Conservation (phyloP, 2,888 invertebrate species). For the Cryptophagus acutangulus region DNA sequence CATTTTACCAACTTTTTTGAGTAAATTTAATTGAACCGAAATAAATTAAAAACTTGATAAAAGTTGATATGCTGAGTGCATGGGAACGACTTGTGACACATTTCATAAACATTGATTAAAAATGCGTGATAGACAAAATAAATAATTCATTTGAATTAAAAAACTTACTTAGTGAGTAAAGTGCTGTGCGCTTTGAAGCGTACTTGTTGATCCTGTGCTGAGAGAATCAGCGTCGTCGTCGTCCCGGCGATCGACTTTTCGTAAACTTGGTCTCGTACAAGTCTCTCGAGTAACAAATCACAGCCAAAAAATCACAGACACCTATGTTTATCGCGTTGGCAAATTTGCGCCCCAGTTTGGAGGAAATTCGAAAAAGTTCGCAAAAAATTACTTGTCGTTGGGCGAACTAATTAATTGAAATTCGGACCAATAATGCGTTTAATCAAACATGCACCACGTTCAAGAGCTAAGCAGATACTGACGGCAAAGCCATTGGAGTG, state of each 20-base stretch:
- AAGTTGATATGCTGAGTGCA: no score
- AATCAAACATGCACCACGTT: slow-evolving; percentile 26
- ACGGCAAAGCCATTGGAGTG: slow-evolving; percentile 25
- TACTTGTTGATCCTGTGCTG: no score
- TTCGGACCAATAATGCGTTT: slow-evolving; percentile 14
- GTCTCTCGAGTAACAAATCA: slow-evolving; percentile 17
- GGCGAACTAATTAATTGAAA: no score
- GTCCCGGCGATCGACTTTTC: slow-evolving; percentile 25
- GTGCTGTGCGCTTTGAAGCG: no score
- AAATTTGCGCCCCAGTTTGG: slow-evolving; percentile 27
- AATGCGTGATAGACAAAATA: no score
- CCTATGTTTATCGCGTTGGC: slow-evolving; percentile 18
- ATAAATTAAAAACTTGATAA: no score
- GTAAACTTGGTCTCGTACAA: slow-evolving; percentile 21
- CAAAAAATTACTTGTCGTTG: neutral
- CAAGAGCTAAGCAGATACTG: slow-evolving; percentile 36
- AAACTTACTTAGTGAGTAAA: no score
- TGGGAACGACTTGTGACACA: no score
- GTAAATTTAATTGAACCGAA: no score
- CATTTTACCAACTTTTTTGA: no score
- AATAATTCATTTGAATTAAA: no score
- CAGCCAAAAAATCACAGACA: slow-evolving; percentile 23
- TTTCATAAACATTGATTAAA: no score
- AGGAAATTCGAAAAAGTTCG: neutral
- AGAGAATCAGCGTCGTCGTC: slow-evolving; percentile 26